A percentile compares a stretch with the other conserved stretches of the same genome.
phyloP scores from a whole-genome alignment of 2,113 vertebrate genomes.

The Athene noctua region DNA sequence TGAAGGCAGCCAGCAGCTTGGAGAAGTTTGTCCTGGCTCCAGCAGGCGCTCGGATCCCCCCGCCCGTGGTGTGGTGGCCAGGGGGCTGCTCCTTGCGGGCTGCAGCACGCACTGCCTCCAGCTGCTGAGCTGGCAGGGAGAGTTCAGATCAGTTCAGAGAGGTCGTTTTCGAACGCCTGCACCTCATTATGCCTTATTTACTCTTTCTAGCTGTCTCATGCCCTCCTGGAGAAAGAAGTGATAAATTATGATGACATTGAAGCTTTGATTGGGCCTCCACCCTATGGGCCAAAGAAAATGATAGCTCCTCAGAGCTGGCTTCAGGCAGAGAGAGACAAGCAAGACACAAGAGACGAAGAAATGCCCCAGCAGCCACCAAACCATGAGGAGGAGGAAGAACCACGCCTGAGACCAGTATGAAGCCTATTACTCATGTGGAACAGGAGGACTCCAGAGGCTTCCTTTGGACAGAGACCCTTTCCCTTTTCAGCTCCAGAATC shows the following conservation, averaged over 20 bases:
- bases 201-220: constrained; percentile 82
- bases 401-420: constrained; percentile 72
- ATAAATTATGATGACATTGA: constrained; percentile 96
- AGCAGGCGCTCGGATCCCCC: background rate
- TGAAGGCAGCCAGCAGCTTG: background rate
- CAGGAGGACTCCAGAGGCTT: background rate
- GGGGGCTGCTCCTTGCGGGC: background rate
- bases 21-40: background rate
- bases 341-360: constrained; percentile 85
- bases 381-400: constrained; percentile 69
- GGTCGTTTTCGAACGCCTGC: background rate
- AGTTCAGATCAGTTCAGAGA: background rate
- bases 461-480: background rate
- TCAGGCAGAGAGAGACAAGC: constrained; percentile 87
- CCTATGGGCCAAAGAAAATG: constrained; percentile 91
- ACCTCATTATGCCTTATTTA: background rate
- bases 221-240: constrained; percentile 92
- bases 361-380: constrained; percentile 57
- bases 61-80: rapidly evolving
- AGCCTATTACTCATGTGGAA: background rate
- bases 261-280: constrained; percentile 87
- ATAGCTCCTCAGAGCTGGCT: constrained; percentile 92
- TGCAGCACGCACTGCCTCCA: background rate
- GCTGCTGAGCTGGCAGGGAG: background rate
- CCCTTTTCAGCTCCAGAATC: background rate